Evolutionary conservation across 2,888 invertebrate genomes (phyloP).

Genomic region (Molorchus minor): DNA sequence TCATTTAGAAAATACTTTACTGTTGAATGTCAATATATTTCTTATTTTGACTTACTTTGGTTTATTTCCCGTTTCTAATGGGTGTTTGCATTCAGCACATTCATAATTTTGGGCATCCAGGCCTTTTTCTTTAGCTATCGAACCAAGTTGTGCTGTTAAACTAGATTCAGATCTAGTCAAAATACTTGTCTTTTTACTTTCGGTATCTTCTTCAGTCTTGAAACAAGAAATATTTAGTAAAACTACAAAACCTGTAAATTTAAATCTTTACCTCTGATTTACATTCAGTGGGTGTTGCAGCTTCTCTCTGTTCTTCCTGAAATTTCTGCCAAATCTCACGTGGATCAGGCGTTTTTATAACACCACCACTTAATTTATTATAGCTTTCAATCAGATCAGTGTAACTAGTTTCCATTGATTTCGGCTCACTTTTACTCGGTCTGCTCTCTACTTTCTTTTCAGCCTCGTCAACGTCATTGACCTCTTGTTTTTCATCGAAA

Average conservation of each 20-base stretch:
- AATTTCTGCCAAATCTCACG: constrained; percentile 69
- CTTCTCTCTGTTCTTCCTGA: constrained; percentile 53
- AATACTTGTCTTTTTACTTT: constrained; percentile 23
- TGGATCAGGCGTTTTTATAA: constrained; percentile 66
- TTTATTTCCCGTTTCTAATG: constrained; percentile 70
- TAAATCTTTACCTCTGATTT: constrained; percentile 5
- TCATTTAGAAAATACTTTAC: constrained; percentile 3
- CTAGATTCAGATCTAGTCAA: constrained; percentile 41
- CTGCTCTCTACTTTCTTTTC: constrained; percentile 18
- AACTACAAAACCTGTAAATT: not conserved
- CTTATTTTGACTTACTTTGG: constrained; percentile 59
- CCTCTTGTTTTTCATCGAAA: constrained; percentile 59
- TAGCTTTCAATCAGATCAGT: constrained; percentile 70
- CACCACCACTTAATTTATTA: constrained; percentile 62
- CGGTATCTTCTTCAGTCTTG: constrained; percentile 18
- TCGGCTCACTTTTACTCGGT: constrained; percentile 38
- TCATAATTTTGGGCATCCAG: constrained; percentile 87
- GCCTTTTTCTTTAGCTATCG: constrained; percentile 79
- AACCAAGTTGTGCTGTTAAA: constrained; percentile 73
- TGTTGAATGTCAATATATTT: not conserved
- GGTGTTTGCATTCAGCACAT: constrained; percentile 77
- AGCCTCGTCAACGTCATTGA: constrained; percentile 21
- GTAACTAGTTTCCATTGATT: constrained; percentile 65
- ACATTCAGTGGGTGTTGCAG: not conserved
- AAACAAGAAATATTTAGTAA: not conserved